phyloP scores from a whole-genome alignment of 2,797 vertebrate genomes.

The Trematomus bernacchii region DNA sequence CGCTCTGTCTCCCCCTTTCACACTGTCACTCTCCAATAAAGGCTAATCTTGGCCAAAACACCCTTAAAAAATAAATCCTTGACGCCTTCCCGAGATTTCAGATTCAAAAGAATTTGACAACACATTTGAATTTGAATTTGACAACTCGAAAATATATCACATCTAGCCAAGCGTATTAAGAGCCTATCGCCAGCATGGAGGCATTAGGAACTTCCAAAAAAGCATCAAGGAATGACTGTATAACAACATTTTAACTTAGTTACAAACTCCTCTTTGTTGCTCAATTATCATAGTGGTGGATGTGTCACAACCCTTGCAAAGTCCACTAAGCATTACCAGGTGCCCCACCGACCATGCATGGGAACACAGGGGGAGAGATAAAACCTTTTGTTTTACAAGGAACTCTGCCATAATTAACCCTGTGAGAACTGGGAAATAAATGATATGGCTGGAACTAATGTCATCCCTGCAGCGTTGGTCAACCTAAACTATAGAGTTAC shows the following conservation, averaged over 20 bases:
- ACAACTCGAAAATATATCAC: no score
- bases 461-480: constrained; percentile 37
- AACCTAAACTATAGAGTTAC: constrained; percentile 44
- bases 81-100: no score
- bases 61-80: no score
- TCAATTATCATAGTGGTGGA: constrained; percentile 43
- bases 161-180: no score
- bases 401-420: constrained; percentile 54
- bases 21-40: no score
- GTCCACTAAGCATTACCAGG: constrained; percentile 60
- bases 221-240: not conserved
- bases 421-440: not conserved
- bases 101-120: no score
- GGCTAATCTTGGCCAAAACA: no score
- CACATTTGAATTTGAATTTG: no score
- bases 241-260: constrained; percentile 4
- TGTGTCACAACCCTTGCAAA: constrained; percentile 44
- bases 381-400: constrained; percentile 55
- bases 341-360: constrained; percentile 40
- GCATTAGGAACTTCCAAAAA: not conserved
- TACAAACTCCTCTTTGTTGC: constrained; percentile 14
- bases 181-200: no score
- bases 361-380: constrained; percentile 35
- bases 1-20: no score
- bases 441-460: not conserved